Evolutionary conservation across 64 coral and sea anemone species (phyloP).

Genomic region (Stichodactyla helianthus): DNA sequence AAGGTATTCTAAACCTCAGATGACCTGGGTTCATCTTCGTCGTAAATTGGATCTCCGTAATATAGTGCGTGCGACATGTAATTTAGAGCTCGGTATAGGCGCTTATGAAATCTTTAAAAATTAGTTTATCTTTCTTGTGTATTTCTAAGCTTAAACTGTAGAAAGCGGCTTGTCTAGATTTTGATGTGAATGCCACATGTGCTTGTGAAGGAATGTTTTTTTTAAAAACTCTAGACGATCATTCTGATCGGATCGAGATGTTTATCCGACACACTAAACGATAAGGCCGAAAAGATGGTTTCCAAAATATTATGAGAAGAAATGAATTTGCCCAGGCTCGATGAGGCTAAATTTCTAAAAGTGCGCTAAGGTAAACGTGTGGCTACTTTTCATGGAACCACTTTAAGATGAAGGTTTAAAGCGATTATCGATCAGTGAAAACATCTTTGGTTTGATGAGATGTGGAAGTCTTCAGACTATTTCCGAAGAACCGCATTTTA

Average conservation of each 20-base stretch:
- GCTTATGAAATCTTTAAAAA: conserved; percentile 23
- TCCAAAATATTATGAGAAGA: conserved; percentile 22
- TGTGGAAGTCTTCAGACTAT: conserved; percentile 24
- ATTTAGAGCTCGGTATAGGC: conserved; percentile 11
- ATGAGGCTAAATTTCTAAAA: background rate
- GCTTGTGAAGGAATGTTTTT: conserved; percentile 34
- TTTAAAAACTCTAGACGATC: conserved; percentile 22
- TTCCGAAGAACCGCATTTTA: conserved; percentile 17
- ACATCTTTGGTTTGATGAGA: conserved; percentile 12
- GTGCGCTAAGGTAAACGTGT: background rate
- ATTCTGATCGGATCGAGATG: conserved; percentile 25
- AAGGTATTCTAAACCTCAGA: conserved; percentile 32
- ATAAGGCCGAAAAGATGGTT: conserved; percentile 1
- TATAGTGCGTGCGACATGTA: conserved; percentile 22
- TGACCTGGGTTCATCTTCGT: conserved; percentile 23
- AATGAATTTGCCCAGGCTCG: background rate
- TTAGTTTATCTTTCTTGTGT: conserved; percentile 20
- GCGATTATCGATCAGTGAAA: conserved; percentile 20
- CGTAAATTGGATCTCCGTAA: conserved; percentile 15
- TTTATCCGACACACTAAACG: conserved; percentile 18
- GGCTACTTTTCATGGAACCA: conserved; percentile 19
- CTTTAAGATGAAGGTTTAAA: conserved; percentile 30
- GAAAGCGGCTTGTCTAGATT: conserved; percentile 29
- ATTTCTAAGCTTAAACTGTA: conserved; percentile 16
- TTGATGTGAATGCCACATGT: conserved; percentile 34